Percentiles rank a stretch among this genome's conserved stretches.
Evolutionary conservation across 2,888 invertebrate genomes (phyloP).

Genomic region (Coenonympha arcania): DNA sequence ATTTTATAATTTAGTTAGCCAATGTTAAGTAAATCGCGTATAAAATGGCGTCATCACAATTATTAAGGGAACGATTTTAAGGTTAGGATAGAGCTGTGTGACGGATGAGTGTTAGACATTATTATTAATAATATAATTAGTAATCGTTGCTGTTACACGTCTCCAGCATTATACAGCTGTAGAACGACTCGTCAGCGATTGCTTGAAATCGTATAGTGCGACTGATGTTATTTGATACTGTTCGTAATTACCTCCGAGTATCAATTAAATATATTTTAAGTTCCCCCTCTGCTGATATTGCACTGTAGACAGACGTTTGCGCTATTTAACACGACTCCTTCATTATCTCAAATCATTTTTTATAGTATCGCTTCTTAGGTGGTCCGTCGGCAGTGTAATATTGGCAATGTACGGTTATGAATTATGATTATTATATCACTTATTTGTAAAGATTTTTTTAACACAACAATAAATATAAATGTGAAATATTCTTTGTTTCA

Average conservation of each 20-base stretch:
- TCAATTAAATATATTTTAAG: conserved; percentile 69
- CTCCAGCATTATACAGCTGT: conserved; percentile 45
- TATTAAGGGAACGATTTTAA: conserved; percentile 49
- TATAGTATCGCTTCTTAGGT: conserved; percentile 29
- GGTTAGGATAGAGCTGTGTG: conserved; percentile 50
- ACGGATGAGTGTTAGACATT: conserved; percentile 58
- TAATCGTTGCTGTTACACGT: conserved; percentile 59
- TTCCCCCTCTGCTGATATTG: conserved; percentile 50
- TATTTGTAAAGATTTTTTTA: conserved; percentile 73
- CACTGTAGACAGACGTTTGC: conserved; percentile 33
- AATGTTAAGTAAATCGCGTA: conserved; percentile 55
- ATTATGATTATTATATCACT: conserved; percentile 67
- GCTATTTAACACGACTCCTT: conserved; percentile 25
- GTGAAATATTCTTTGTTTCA: conserved; percentile 64
- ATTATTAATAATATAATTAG: conserved; percentile 59
- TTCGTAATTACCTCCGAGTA: conserved; percentile 73
- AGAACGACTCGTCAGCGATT: conserved; percentile 34
- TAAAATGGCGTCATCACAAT: conserved; percentile 67
- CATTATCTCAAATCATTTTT: conserved; percentile 24
- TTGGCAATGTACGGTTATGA: conserved; percentile 53
- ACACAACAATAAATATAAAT: conserved; percentile 74
- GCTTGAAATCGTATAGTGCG: conserved; percentile 50
- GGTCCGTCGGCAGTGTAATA: conserved; percentile 43
- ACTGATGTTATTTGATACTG: conserved; percentile 69
- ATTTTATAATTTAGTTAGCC: conserved; percentile 61